Evolutionary conservation across 64 coral and sea anemone species (phyloP), one percentile per base, ranked within the genome.

Genomic region (Trachythela sp.): DNA sequence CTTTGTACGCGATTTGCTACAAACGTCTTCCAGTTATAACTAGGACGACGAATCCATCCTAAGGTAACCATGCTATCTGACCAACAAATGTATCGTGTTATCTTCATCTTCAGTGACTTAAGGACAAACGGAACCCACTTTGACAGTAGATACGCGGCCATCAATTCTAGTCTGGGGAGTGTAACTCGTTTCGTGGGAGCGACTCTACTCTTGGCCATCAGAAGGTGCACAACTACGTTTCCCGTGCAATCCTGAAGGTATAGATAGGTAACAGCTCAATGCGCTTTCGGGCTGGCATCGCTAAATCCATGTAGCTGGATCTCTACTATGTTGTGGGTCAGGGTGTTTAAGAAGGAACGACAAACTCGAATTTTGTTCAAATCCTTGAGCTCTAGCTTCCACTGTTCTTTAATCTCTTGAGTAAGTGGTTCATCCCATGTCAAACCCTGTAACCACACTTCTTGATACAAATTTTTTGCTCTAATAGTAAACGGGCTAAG

Each of bases 271-370:
- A 58, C 90, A 41, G 90, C 54, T 30, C 84, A 83, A 39, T 91
- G 86, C 0, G 84, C 90, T 0, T 32, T 76, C 33, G 6, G 56
- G 29, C 64, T 75, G 20, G 90, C 90, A 35, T 91, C 90, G 24
- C 90, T 36, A 49, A 86, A 91, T 5, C 84, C 90, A 48, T 91
- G 88, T 39, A 90, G 88, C 20, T 90, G 71, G 30, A 77, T 17
- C 4, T 35, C 31, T 2, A 32, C 31, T 35, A 77, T 77, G 4
- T 77, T n/a, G 3, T 2, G 54, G 24, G 9, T 13, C 3, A 59
- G 54, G 13, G 7, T n/a, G 20, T 31, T 77, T n/a, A 77, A n/a
- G 31, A 77, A 38, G 71, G 71, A 38, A 34, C 71, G 71, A 77
- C 9, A 2, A 35, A 77, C 17, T 1, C 31, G 30, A 77, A 77